Conservation (phyloP, 2,797 vertebrate genomes). For the Phylloscopus collybita region DNA sequence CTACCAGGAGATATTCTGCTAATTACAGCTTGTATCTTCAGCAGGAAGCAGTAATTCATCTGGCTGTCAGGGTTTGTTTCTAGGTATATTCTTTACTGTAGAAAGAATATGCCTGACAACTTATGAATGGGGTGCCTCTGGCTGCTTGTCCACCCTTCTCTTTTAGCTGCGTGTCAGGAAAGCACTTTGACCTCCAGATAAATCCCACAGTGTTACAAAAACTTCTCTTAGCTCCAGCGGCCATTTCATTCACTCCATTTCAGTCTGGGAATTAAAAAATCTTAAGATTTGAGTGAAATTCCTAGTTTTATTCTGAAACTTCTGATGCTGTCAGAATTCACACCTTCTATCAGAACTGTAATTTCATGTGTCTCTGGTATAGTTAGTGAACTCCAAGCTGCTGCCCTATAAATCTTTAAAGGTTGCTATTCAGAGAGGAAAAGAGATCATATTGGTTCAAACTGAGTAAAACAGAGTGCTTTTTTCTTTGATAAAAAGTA, state of each 20-base stretch:
- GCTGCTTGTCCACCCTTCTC: not conserved
- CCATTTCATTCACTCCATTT: constrained; percentile 8
- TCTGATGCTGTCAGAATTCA: constrained; percentile 66
- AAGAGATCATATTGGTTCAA: constrained; percentile 6
- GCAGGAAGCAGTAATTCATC: not conserved
- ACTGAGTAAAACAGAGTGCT: not conserved
- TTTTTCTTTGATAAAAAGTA: constrained; percentile 1
- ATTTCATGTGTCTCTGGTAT: constrained; percentile 62
- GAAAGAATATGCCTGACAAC: not conserved
- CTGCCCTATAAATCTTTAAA: constrained; percentile 68
- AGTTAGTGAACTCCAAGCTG: constrained; percentile 70
- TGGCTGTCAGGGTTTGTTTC: not conserved
- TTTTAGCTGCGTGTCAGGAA: not conserved
- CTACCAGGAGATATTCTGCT: not conserved
- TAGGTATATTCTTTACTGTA: not conserved
- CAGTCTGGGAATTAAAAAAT: constrained; percentile 19
- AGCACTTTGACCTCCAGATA: not conserved
- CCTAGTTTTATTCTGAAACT: constrained; percentile 61
- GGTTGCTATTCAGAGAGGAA: constrained; percentile 48
- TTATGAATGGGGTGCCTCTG: not conserved
- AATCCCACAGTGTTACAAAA: not conserved
- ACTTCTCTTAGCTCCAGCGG: not conserved
- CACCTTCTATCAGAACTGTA: constrained; percentile 65
- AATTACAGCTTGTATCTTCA: not conserved
- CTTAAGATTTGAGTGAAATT: constrained; percentile 53